Base-by-base conservation (phyloP, 2,113 vertebrate genomes). In the Fregetta grallaria region DNA sequence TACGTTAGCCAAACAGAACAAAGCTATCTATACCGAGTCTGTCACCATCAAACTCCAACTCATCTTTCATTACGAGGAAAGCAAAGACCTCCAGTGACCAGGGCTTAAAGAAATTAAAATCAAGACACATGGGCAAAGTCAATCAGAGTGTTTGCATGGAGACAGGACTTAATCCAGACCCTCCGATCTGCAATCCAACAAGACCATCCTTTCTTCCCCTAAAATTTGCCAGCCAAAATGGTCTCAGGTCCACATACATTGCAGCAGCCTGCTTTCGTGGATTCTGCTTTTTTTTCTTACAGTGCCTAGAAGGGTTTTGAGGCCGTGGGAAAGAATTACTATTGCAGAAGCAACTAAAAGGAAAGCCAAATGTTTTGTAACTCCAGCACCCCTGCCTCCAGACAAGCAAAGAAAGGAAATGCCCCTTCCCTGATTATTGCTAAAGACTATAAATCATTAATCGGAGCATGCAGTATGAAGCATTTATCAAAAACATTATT, bases 401-500 rank as follows among this genome's bases (percentile, higher is more conserved):
- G 88, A 65, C 70, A 58, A 84, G 82, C 67, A 63, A 73, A 63
- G 47, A 73, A 83, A 78, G 92, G 85, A 93, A 75, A 58, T 49
- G 38, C 44, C 75, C 50, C 65, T 89, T 49, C 65, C 58, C 61
- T 56, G 50, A 40, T 74, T n/a, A 79, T 74, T 13, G 9, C 40
- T 13, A 6, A 81, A 44, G 55, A 73, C 90, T 34, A 68, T 73
- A 95, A 93, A 91, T 80, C 79, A 47, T 26, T 36, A 81, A 40
- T 40, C 50, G 36, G 38, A 49, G 59, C 63, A n/a, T 13, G 30
- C 42, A 81, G n/a, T 20, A 42, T 18, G 42, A 22, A 86, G 2
- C 80, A 50, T 95, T 92, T 82, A 94, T 94, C 80, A 89, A 81
- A 89, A 86, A 5, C 66, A n/a, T 89, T n/a, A 68, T 73, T 74